Base-by-base conservation (phyloP, 1,140 invertebrate species). In the Glossosoma conforme region DNA sequence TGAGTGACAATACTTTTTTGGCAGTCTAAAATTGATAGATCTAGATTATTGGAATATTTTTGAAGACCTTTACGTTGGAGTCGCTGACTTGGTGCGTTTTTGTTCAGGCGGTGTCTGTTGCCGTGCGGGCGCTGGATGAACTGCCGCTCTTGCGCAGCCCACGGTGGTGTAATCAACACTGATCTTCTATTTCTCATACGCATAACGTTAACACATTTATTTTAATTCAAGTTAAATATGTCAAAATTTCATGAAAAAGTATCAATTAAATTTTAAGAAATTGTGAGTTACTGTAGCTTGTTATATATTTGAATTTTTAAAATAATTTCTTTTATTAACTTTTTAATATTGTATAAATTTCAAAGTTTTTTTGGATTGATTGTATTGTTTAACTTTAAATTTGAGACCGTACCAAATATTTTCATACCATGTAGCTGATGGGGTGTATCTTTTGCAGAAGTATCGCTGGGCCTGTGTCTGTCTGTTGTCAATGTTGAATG, bases 401-500 rank as follows among this genome's bases (percentile, higher is more conserved):
- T 8, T 28, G n/a, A 28, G 24, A 8, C n/a, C 24, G n/a, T 28
- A 8, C 6, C 24, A 28, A 15, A 38, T 17, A 9, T 15, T 15
- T 38, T 37, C n/a, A 38, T 51, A 50, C 49, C 44, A 50, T 54
- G 25, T 42, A 60, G 69, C 70, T 75, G 67, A 75, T 70, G 69
- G 72, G 72, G 67, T 67, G 59, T 74, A 74, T 75, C 71, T 74
- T 75, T 75, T 75, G 69, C 73, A 75, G 73, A 75, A 74, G 67
- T 74, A 69, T 74, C 65, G 68, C 65, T 72, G 69, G 72, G 69
- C 69, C 65, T 67, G n/a, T n/a, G 66, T 67, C 38, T 51, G 41
- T 58, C 68, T 65, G 70, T 73, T 69, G 68, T 72, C 69, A 72
- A 63, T 68, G 62, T 52, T 66, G 55, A 72, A 72, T 65, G 73